Evolutionary conservation across 2,888 invertebrate genomes (phyloP).

Genomic region (Melanchra persicariae): DNA sequence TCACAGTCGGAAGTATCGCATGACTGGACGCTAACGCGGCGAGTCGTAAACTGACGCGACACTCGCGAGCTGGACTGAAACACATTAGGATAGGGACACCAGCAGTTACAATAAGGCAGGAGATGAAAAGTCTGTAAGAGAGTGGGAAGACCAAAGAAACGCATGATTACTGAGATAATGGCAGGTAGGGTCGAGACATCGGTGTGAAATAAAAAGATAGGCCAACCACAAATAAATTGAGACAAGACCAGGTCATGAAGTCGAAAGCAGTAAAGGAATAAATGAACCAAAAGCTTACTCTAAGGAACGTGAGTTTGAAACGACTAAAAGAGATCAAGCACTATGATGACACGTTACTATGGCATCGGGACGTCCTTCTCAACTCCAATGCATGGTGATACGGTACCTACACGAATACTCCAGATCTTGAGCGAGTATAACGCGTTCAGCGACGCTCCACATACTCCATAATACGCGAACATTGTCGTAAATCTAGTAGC

Average conservation of each 20-base stretch:
- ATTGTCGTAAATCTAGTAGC: background rate
- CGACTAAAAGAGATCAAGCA: background rate
- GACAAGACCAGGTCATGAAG: too few relatives aligned
- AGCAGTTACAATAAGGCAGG: background rate
- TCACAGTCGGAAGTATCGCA: conserved; percentile 3
- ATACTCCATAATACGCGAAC: conserved; percentile 34
- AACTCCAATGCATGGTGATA: background rate
- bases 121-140: background rate
- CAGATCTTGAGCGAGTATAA: conserved; percentile 8
- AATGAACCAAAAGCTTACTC: background rate
- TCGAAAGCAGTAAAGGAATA: background rate
- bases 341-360: background rate
- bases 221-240: background rate
- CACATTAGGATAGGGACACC: background rate
- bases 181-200: background rate
- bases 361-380: background rate
- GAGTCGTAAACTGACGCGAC: conserved; percentile 12
- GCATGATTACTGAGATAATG: background rate
- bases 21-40: background rate
- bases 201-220: too few relatives aligned
- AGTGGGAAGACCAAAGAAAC: background rate
- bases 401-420: conserved; percentile 1
- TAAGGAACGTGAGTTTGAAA: background rate
- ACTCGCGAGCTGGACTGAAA: background rate
- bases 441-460: conserved; percentile 42